Base-by-base conservation (phyloP, 1,140 invertebrate genomes). In the Drosophila sp. region DNA sequence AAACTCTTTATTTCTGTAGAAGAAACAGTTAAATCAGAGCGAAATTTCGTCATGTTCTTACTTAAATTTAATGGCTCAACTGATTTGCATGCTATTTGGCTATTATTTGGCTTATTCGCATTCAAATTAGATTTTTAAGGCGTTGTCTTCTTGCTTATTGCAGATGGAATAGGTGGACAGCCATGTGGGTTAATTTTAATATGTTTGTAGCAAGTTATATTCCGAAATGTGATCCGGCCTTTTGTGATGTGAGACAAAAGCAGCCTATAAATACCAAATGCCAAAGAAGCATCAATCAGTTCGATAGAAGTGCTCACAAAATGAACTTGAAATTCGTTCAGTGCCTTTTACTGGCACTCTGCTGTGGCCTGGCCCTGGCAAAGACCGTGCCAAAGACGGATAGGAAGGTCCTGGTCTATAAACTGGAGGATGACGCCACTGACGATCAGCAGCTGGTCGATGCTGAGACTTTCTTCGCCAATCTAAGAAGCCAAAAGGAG, bases 231-330 rank as follows among this genome's bases (percentile, higher is more conserved):
- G 16, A 25, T 21, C 32, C 16, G 36, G 7, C 3, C 50, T 18
- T 36, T n/a, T 9, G 32, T 38, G 21, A 18, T 50, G 11, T 2
- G 18, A 16, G n/a, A 34, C 27, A 14, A 14, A 9, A n/a, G 13
- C 51, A 16, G 34, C 4, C 50, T 73, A 73, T 73, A 73, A 69
- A 73, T 69, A 69, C 64, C 7, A 54, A 46, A n/a, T 27, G 36
- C 13, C 6, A 8, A 5, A 40, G 18, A 8, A 27, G 8, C 41
- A 61, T 61, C 34, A 73, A 61, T 73, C 56, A 73, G 71, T 73
- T 61, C 48, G 27, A 73, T 3, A 46, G 46, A 41, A 61, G 48
- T 56, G 11, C 56, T 73, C 40, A 46, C 0, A 56, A 32, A 45
- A 72, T 73, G 71, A 69, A 56, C 32, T 41, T 11, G 14, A 73